A percentile compares a stretch with the other conserved stretches of the same genome.
Evolutionary conservation across 2,797 vertebrate species (phyloP).

Genomic region (Tokudaia muenninki): DNA sequence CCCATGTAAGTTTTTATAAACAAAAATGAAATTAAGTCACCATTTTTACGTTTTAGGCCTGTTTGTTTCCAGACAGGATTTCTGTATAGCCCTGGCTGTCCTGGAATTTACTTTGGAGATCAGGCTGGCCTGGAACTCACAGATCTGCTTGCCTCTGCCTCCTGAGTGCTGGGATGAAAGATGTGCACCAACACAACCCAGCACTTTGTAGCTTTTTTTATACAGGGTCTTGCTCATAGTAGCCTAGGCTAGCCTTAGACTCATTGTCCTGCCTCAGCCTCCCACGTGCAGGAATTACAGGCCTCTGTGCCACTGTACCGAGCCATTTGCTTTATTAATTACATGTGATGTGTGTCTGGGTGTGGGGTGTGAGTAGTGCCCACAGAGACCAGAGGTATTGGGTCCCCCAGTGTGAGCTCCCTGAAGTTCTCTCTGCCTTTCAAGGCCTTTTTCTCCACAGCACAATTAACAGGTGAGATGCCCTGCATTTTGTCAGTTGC

Average conservation of each 20-base stretch:
- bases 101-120: not conserved
- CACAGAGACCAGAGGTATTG: not conserved
- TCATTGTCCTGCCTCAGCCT: not conserved
- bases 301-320: not conserved
- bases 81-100: not conserved
- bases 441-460: not conserved
- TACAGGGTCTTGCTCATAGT: not conserved
- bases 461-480: slow-evolving; percentile 23
- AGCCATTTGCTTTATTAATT: not conserved
- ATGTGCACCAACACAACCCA: not conserved
- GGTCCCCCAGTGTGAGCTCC: not conserved
- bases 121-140: too few relatives aligned
- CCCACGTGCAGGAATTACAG: not conserved
- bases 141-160: not conserved
- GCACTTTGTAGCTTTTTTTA: not conserved
- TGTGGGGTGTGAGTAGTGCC: too few relatives aligned
- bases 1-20: not conserved
- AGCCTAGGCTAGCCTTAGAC: not conserved
- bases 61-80: not conserved
- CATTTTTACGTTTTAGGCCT: not conserved
- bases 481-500: slow-evolving; percentile 18
- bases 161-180: not conserved
- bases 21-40: not conserved
- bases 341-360: not conserved
- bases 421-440: not conserved